Conservation (phyloP, 2,113 vertebrate genomes). For the Hepsetus odoe region DNA sequence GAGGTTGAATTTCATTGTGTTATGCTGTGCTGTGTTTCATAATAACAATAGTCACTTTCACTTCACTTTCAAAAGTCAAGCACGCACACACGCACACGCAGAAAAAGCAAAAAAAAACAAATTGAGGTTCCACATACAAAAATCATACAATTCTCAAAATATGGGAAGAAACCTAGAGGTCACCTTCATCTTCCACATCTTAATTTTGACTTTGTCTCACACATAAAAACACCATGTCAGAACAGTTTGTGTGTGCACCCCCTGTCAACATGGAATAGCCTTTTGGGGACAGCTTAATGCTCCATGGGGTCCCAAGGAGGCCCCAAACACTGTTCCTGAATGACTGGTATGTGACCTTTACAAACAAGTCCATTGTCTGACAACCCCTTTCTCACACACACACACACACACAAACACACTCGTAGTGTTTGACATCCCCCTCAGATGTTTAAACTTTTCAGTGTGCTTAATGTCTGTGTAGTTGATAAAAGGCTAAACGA, state of each 20-base stretch:
- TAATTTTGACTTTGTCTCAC: neutral
- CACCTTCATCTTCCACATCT: neutral
- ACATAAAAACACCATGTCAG: neutral
- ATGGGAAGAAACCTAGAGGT: too few species aligned
- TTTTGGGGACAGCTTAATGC: conserved; percentile 57
- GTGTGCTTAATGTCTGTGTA: too few species aligned
- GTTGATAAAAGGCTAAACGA: too few species aligned
- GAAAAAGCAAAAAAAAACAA: neutral
- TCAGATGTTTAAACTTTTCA: neutral
- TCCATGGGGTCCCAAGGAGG: conserved; percentile 35
- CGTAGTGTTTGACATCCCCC: neutral
- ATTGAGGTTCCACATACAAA: neutral
- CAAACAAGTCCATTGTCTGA: conserved; percentile 42
- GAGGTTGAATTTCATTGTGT: too few species aligned
- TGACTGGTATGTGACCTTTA: conserved; percentile 66
- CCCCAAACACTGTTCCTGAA: conserved; percentile 58
- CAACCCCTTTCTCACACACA: neutral
- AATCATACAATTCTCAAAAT: too few species aligned
- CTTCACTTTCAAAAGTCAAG: too few species aligned
- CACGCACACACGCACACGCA: neutral
- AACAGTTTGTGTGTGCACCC: conserved; percentile 11
- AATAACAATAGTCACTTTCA: too few species aligned
- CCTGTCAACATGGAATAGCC: conserved; percentile 31
- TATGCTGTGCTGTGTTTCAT: too few species aligned
- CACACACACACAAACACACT: too few species aligned